Evolutionary conservation across 1,140 invertebrate species (phyloP), one percentile per base, ranked within the genome.

Genomic region (Aphelenchoides besseyi): DNA sequence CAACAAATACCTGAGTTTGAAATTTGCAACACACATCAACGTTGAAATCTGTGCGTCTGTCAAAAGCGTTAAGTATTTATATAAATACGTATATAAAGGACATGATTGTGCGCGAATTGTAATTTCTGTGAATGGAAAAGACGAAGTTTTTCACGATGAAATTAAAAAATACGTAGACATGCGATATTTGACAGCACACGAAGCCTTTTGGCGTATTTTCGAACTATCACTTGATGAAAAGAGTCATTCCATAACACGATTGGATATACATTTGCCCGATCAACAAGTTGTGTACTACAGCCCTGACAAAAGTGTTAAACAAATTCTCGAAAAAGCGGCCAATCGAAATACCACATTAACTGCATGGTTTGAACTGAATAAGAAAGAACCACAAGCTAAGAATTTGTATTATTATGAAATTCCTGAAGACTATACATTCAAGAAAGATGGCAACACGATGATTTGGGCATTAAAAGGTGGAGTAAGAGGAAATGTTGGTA

Each of bases 41-140:
- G 85, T 88, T n/a, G 85, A 88, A 79, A 85, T 81, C 73, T 88
- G 86, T 78, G 84, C 84, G 79, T 86, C 86, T 9, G 84, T 88
- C 48, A 88, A 87, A 78, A 84, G 83, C 33, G 86, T 88, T 28
- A 87, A 88, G 79, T 88, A 88, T 72, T 80, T 85, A 29, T 84
- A 76, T 66, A 85, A 82, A 73, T 84, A 85, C 71, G 29, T 82
- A 8, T 78, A 84, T 70, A 85, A 85, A 85, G 78, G 87, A 86
- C 81, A 78, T 87, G 80, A 84, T 76, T 62, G 61, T 62, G 73
- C 74, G 26, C 2, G 18, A 69, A 37, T 69, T 23, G 78, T 26
- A 59, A 63, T 35, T 26, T 69, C 2, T 2, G 36, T 18, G 3
- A 29, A 69, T 37, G 48, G 62, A 8, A 32, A 73, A 3, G 67